Evolutionary conservation across 2,888 invertebrate genomes (phyloP).

Genomic region (Pantelozetes paolii): DNA sequence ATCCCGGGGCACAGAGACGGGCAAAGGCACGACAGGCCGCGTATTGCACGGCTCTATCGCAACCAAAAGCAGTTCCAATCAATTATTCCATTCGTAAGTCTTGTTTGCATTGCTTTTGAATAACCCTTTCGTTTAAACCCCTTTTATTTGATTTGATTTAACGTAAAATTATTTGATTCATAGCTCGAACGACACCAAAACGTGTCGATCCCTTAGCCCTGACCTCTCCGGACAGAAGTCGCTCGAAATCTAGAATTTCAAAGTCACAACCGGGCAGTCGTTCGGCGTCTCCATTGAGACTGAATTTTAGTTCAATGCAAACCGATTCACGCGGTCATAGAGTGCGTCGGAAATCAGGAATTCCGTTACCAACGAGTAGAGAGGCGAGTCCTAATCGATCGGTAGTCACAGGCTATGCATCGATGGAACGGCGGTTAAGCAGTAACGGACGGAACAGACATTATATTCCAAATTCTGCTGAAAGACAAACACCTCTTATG

Average conservation of each 20-base stretch:
- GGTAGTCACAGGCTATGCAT: conserved; percentile 4
- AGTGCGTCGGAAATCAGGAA: conserved; percentile 49
- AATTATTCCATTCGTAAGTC: conserved; percentile 68
- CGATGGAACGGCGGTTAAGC: conserved; percentile 38
- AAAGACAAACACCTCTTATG: conserved; percentile 60
- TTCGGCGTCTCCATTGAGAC: conserved; percentile 83
- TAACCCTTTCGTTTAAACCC: no score
- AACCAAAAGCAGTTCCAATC: conserved; percentile 62
- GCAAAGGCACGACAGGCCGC: conserved; percentile 62
- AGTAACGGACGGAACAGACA: conserved; percentile 15
- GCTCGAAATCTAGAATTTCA: conserved; percentile 68
- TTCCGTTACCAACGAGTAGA: conserved; percentile 54
- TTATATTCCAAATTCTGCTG: conserved; percentile 26
- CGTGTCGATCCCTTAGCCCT: conserved; percentile 3
- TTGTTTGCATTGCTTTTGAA: conserved; percentile 1
- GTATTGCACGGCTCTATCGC: conserved; percentile 68
- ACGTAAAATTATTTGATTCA: neutral
- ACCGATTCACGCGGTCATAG: conserved; percentile 46
- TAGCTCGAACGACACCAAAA: conserved; percentile 35
- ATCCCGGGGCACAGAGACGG: conserved; percentile 82
- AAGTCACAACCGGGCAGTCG: conserved; percentile 92
- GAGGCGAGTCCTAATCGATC: conserved; percentile 53
- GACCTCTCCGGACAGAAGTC: conserved; percentile 60
- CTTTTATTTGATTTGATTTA: no score
- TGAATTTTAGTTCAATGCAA: conserved; percentile 59